These are phyloP conservation scores for Eupsittula cactorum DNA, from an alignment of 2,113 vertebrate species.

Conservation along the genomic window DNA sequence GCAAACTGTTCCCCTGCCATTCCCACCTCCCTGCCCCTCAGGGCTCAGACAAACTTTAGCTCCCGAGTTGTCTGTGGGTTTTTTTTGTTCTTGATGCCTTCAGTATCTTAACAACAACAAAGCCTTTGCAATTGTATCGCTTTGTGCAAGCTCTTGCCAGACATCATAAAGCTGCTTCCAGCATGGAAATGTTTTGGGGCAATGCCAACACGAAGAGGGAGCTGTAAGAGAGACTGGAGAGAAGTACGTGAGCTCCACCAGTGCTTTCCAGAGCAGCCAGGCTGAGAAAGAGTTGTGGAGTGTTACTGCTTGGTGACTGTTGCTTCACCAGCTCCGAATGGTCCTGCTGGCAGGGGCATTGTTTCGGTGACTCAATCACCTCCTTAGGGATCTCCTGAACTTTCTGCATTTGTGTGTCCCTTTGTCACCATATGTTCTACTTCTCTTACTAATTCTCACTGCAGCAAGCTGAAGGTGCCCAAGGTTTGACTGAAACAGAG, in stretches of 20 bases:
- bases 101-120: constrained; percentile 17
- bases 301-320: background rate
- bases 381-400: background rate
- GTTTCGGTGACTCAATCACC: background rate
- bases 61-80: background rate
- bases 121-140: constrained; percentile 14
- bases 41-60: constrained; percentile 49
- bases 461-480: background rate
- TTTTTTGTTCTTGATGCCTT: background rate
- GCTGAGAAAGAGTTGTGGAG: background rate
- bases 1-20: constrained; percentile 16
- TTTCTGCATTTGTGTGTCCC: background rate
- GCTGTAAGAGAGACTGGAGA: background rate
- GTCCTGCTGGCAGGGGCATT: background rate
- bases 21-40: constrained; percentile 19
- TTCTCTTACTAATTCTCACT: background rate
- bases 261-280: background rate
- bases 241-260: background rate
- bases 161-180: constrained; percentile 17
- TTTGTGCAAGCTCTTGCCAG: background rate
- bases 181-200: background rate
- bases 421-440: background rate
- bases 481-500: background rate
- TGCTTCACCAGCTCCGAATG: background rate
- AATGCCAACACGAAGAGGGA: constrained; percentile 33